Evolutionary conservation across 2,888 invertebrate genomes (phyloP).

Genomic region (Pachymerium ferrugineum): DNA sequence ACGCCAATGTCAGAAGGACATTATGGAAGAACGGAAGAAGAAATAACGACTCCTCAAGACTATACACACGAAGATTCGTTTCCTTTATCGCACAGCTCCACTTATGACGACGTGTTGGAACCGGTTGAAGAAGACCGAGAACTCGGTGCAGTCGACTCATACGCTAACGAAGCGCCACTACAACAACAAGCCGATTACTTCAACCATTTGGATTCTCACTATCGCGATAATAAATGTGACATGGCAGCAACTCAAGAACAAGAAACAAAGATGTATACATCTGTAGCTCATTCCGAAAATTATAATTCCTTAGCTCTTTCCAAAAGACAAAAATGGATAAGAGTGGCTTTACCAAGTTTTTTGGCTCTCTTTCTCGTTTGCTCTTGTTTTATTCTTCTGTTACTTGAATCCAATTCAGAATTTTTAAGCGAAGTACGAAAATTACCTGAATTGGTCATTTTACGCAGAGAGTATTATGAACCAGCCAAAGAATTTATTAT

Average conservation of each 20-base stretch:
- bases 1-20: slow-evolving; percentile 33
- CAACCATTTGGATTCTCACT: slow-evolving; percentile 27
- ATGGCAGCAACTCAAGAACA: neutral
- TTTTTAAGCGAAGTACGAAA: slow-evolving; percentile 63
- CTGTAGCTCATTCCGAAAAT: slow-evolving; percentile 30
- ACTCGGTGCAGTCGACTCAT: neutral
- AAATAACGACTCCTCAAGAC: neutral
- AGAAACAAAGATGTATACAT: slow-evolving; percentile 12
- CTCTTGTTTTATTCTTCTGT: slow-evolving; percentile 54
- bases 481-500: slow-evolving; percentile 70
- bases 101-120: slow-evolving; percentile 59
- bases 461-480: slow-evolving; percentile 74
- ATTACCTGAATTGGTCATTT: slow-evolving; percentile 67
- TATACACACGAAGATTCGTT: slow-evolving; percentile 16
- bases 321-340: slow-evolving; percentile 45
- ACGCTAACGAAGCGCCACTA: neutral
- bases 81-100: slow-evolving; percentile 45
- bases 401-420: slow-evolving; percentile 73
- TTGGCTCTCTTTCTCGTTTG: slow-evolving; percentile 63
- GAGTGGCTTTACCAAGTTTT: slow-evolving; percentile 71
- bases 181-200: neutral
- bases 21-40: slow-evolving; percentile 1
- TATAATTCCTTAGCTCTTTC: neutral
- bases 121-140: slow-evolving; percentile 61
- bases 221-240: slow-evolving; percentile 23